A percentile compares a stretch with the other conserved stretches of the same genome.
Evolutionary conservation across 2,113 vertebrate genomes (phyloP).

Genomic region (Hemichromis elongatus): DNA sequence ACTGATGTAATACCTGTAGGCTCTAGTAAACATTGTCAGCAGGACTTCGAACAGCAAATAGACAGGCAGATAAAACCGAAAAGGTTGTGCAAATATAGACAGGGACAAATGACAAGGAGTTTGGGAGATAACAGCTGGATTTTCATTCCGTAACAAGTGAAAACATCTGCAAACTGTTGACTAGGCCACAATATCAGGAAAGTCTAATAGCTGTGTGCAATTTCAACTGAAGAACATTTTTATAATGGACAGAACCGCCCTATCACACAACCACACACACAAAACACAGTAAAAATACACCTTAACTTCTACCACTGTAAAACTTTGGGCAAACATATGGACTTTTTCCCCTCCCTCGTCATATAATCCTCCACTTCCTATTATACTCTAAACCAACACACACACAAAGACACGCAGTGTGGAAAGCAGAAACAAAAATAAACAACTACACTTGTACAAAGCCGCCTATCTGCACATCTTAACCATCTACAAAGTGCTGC

Average conservation of each 20-base stretch:
- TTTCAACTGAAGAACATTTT: neutral
- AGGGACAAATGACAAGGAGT: neutral
- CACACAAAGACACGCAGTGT: neutral
- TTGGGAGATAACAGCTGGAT: neutral
- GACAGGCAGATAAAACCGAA: neutral
- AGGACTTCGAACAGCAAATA: neutral
- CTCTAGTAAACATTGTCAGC: slow-evolving; percentile 16
- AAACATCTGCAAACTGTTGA: slow-evolving; percentile 49
- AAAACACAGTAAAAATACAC: neutral
- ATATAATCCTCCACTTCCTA: neutral
- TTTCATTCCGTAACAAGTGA: neutral
- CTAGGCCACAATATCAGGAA: slow-evolving; percentile 6
- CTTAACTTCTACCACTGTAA: neutral
- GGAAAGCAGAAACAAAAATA: neutral
- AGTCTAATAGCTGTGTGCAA: neutral
- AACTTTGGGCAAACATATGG: neutral
- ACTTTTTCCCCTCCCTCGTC: neutral
- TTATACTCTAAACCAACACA: neutral
- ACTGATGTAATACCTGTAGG: slow-evolving; percentile 1
- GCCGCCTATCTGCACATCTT: neutral
- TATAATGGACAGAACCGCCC: neutral
- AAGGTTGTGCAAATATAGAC: neutral
- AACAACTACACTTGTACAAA: neutral
- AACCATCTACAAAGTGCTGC: neutral
- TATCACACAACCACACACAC: neutral